Base-by-base conservation (phyloP, 2,113 vertebrate species). In the Ptilonorhynchus violaceus region DNA sequence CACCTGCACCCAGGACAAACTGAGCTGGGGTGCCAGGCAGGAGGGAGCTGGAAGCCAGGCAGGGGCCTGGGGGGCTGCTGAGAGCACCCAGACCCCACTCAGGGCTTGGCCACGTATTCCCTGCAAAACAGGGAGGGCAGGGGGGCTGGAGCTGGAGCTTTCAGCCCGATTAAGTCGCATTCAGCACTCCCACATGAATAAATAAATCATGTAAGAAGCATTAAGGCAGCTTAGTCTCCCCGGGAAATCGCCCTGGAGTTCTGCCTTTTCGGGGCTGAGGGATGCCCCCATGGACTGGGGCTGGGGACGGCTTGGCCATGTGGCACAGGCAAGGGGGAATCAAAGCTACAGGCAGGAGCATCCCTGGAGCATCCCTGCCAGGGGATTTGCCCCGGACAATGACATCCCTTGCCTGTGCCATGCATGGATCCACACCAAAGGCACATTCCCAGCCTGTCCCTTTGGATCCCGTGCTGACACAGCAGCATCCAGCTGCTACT, bases 181-280 rank as follows among this genome's bases (percentile, higher is more conserved):
- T 70, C 85, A 80, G 75, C 24, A 6, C 52, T 90, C 85, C 75
- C 82, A 85, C 59, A 95, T 42, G 85, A 95, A 96, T 93, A 95
- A 96, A 94, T 93, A 80, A 95, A 96, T 88, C 92, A 92, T 77
- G 75, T 96, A 92, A 94, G 96, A 88, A 80, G 96, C 70, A 96
- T 97, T 96, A 97, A 92, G 93, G 93, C 92, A 93, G 95, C 94
- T 97, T 95, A 95, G 74, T 53, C n/a, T 95, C 84, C 84, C 47
- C 0, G 2, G 91, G 74, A 95, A 94, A 96, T 85, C 6, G 2
- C 49, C 49, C 87, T 25, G 53, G 60, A 91, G 37, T 95, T 94
- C 87, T 85, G 93, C 78, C 81, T 96, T 96, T 93, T 89, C 35
- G 93, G 92, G 81, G 41, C 84, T 82, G 77, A 91, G 81, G 81